Percentiles rank a stretch among this genome's conserved stretches.
Evolutionary conservation across 2,113 vertebrate species (phyloP).

Genomic region (Cyanocitta stelleri): DNA sequence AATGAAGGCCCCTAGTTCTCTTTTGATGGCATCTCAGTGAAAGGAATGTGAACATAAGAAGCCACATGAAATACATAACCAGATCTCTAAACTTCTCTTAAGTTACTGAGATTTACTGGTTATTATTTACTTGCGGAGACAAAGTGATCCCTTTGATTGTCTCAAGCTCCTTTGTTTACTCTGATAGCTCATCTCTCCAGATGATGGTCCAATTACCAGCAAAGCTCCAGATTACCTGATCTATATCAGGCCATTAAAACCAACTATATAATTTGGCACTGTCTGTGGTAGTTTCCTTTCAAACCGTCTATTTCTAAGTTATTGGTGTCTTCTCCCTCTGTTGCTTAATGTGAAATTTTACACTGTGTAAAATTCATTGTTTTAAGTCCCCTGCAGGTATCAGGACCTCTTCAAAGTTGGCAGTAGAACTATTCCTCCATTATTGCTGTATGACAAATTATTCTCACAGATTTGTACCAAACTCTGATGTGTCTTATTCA

Average conservation of each 20-base stretch:
- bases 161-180: neutral
- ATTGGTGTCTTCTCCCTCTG: neutral
- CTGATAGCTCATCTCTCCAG: neutral
- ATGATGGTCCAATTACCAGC: neutral
- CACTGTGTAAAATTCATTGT: neutral
- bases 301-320: neutral
- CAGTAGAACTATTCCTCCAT: neutral
- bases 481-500: neutral
- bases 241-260: neutral
- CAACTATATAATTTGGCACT: neutral
- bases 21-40: neutral
- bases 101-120: neutral
- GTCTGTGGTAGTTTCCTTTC: neutral
- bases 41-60: neutral
- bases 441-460: neutral
- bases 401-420: neutral
- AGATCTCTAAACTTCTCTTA: neutral
- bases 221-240: neutral
- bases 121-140: neutral
- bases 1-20: neutral
- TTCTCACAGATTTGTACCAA: neutral
- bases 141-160: neutral
- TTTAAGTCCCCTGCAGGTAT: neutral
- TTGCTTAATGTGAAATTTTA: neutral
- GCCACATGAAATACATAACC: neutral